These are phyloP conservation scores for Trachops cirrhosus DNA, from an alignment of 2,797 vertebrate species.

Conservation along the genomic window DNA sequence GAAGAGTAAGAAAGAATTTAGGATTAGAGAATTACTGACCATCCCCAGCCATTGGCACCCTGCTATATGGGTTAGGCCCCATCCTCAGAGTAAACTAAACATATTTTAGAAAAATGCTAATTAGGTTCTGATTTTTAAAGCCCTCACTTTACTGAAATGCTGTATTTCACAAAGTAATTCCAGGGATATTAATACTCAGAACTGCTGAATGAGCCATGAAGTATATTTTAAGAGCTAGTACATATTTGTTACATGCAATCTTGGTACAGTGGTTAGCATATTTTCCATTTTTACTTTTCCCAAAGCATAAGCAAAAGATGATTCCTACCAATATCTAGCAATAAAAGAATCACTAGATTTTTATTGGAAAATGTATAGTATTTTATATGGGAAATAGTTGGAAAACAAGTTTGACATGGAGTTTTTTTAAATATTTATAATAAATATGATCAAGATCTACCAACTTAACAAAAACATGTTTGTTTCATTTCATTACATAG, in stretches of 20 bases:
- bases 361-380: neutral
- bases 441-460: neutral
- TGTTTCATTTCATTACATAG: neutral
- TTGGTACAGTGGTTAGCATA: neutral
- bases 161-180: slow-evolving; percentile 4
- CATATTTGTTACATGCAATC: neutral
- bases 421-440: slow-evolving; percentile 6
- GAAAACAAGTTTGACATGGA: neutral
- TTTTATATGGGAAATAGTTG: neutral
- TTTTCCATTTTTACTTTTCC: neutral
- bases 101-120: neutral
- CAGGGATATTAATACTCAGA: neutral
- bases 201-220: neutral
- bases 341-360: neutral
- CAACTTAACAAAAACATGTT: slow-evolving; percentile 8
- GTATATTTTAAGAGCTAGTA: neutral
- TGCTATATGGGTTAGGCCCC: neutral
- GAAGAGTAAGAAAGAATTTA: slow-evolving; percentile 59
- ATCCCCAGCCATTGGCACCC: neutral
- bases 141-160: slow-evolving; percentile 23
- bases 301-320: neutral
- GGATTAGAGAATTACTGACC: slow-evolving; percentile 51
- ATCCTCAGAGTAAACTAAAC: slow-evolving; percentile 12
- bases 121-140: neutral
- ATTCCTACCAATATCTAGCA: neutral